These are phyloP conservation scores for Melanotaenia duboulayi DNA, from an alignment of 2,113 vertebrate genomes.

Conservation along the genomic window DNA sequence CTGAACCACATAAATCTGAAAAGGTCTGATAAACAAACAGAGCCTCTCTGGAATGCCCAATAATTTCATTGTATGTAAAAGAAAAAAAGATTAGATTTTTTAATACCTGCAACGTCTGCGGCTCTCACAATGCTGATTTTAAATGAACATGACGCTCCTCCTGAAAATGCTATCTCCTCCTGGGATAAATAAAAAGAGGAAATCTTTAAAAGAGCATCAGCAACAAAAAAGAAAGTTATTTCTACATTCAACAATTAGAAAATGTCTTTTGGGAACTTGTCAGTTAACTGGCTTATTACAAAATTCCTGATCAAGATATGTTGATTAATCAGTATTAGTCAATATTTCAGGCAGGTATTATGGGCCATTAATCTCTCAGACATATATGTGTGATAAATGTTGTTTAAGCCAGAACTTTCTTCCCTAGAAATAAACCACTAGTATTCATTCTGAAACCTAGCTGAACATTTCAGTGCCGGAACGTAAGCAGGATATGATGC, in stretches of 20 bases:
- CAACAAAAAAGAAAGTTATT: constrained; percentile 6
- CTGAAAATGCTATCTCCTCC: background rate
- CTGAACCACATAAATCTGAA: constrained; percentile 44
- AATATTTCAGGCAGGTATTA: no score
- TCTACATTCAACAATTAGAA: constrained; percentile 7
- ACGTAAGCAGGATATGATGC: no score
- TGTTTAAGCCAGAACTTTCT: no score
- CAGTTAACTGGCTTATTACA: background rate
- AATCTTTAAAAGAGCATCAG: background rate
- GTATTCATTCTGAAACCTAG: no score
- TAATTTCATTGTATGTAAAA: constrained; percentile 36
- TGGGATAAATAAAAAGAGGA: background rate
- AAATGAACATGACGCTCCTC: background rate
- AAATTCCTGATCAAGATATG: background rate
- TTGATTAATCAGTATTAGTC: background rate
- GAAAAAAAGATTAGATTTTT: constrained; percentile 42
- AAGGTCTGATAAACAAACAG: constrained; percentile 59
- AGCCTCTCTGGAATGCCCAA: constrained; percentile 43
- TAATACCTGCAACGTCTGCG: constrained; percentile 43
- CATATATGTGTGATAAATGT: no score
- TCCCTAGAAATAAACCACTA: no score
- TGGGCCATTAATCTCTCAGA: no score
- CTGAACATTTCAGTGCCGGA: no score
- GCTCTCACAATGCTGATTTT: constrained; percentile 9
- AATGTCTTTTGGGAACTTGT: no score